phyloP scores from a whole-genome alignment of 2,797 vertebrate species.

The Acipenser oxyrinchus region DNA sequence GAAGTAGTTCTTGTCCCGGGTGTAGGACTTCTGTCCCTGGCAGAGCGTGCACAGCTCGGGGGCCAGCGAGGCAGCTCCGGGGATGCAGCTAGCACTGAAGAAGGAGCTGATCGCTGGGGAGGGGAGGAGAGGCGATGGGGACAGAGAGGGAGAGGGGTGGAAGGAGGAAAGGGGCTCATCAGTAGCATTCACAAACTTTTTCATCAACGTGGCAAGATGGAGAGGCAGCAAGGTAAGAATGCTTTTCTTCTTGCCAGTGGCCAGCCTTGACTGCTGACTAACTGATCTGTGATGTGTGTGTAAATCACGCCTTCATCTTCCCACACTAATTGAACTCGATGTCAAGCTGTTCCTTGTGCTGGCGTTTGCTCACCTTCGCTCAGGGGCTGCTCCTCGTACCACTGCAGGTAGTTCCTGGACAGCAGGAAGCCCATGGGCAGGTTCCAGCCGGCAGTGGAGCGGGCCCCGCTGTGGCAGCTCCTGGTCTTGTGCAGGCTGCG shows the following conservation, averaged over 20 bases:
- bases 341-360: too few species aligned
- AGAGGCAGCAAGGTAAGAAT: too few species aligned
- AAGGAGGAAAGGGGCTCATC: too few species aligned
- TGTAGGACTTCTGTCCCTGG: conserved; percentile 73
- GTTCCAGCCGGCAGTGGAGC: conserved; percentile 84
- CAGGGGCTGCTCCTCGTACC: conserved; percentile 72
- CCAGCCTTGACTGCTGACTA: too few species aligned
- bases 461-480: conserved; percentile 77
- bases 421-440: conserved; percentile 79
- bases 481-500: conserved; percentile 57
- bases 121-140: too few species aligned
- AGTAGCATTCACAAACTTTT: too few species aligned
- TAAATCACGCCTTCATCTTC: too few species aligned
- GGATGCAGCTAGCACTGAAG: conserved; percentile 79
- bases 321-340: too few species aligned
- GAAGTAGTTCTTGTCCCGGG: conserved; percentile 71
- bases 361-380: conserved; percentile 56
- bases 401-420: conserved; percentile 68
- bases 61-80: conserved; percentile 63
- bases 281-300: too few species aligned
- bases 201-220: too few species aligned
- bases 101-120: conserved; percentile 63
- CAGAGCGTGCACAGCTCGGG: conserved; percentile 67
- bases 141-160: too few species aligned
- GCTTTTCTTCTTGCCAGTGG: too few species aligned